Percentiles rank a stretch among this genome's conserved stretches.
phyloP scores from a whole-genome alignment of 23 tunicate species.

The Halocynthia roretzi region DNA sequence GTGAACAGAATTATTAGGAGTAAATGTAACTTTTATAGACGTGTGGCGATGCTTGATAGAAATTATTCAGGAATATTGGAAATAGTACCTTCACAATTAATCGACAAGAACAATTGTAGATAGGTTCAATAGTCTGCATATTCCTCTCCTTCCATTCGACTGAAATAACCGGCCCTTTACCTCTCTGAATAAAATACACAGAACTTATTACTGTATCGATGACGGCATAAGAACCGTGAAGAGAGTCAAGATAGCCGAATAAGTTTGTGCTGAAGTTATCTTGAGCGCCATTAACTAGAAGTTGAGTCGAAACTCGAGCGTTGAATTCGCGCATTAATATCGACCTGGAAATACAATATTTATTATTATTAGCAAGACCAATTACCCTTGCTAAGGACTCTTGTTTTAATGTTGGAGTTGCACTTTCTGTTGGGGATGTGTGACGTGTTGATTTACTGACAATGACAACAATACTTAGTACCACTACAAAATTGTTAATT shows the following conservation, averaged over 20 bases:
- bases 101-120: too few relatives aligned
- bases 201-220: neutral
- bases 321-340: neutral
- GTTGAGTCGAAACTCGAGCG: conserved; percentile 10
- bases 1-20: too few relatives aligned
- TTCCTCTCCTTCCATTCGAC: too few relatives aligned
- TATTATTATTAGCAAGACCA: conserved; percentile 6
- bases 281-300: conserved; percentile 1
- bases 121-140: too few relatives aligned
- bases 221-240: conserved; percentile 7
- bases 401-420: conserved; percentile 9
- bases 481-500: too few relatives aligned
- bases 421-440: neutral
- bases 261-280: conserved; percentile 15
- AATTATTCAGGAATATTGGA: too few relatives aligned
- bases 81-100: too few relatives aligned
- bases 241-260: neutral
- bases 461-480: too few relatives aligned
- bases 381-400: conserved; percentile 6
- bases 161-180: neutral
- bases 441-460: too few relatives aligned
- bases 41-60: too few relatives aligned
- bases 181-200: neutral
- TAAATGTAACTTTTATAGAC: too few relatives aligned
- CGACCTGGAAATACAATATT: conserved; percentile 9